phyloP scores from a whole-genome alignment of 2,113 vertebrate genomes.

The Megaceryle maxima region DNA sequence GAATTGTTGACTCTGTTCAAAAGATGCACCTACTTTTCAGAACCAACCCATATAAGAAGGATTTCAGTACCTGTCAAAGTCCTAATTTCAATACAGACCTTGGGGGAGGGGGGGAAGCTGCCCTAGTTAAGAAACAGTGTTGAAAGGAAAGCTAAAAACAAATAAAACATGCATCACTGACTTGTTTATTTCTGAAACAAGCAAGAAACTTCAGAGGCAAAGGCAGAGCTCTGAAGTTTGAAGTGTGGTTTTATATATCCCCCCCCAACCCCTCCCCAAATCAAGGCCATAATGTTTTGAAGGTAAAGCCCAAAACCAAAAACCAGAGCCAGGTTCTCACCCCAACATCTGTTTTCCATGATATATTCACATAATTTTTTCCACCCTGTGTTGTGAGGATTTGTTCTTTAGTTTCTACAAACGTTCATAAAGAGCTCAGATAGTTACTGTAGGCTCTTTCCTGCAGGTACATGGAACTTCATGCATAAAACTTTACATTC shows the following conservation, averaged over 20 bases:
- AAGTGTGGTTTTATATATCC: not conserved
- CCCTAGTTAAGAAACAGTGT: slow-evolving; percentile 39
- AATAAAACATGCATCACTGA: slow-evolving; percentile 24
- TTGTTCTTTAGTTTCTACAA: not conserved
- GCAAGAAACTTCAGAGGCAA: slow-evolving; percentile 19
- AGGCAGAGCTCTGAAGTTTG: not conserved
- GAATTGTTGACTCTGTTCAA: not conserved
- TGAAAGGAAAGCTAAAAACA: slow-evolving; percentile 54
- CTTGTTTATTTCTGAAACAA: slow-evolving; percentile 50
- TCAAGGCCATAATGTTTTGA: not conserved
- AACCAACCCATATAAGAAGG: not conserved
- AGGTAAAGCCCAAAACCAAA: not conserved
- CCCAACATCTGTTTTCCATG: not conserved
- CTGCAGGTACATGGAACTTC: not conserved
- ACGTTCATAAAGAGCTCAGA: not conserved
- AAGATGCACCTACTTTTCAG: slow-evolving; percentile 1
- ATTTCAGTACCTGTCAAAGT: not conserved
- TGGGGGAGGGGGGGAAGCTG: not conserved
- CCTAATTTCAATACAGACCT: slow-evolving; percentile 39
- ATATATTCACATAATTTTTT: not conserved
- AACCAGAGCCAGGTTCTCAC: not conserved
- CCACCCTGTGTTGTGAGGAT: not conserved
- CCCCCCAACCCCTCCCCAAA: not conserved
- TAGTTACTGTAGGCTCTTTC: not conserved
- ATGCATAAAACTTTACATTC: not conserved